Percentiles rank a stretch among this genome's conserved stretches.
Conservation (phyloP, 2,797 vertebrate species). For the Helarctos malayanus region DNA sequence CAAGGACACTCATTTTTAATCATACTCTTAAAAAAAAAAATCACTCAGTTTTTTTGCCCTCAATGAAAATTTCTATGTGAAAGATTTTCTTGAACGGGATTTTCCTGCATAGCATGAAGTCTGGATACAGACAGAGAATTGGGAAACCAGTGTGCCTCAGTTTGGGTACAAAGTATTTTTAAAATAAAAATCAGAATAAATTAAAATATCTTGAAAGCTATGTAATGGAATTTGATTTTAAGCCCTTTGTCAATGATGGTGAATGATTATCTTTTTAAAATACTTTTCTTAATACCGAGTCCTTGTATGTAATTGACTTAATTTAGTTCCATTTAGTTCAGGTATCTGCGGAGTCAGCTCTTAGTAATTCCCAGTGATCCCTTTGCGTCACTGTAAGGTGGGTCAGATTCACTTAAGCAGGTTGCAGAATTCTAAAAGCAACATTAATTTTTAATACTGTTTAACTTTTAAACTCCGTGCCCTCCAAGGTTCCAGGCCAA, state of each 20-base stretch:
- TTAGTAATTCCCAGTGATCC: not conserved
- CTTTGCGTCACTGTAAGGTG: not conserved
- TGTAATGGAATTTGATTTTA: not conserved
- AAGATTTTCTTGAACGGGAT: not conserved
- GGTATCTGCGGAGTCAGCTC: not conserved
- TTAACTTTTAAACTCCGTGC: not conserved
- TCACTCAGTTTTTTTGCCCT: not conserved
- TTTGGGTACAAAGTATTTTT: not conserved
- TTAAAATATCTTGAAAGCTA: not conserved
- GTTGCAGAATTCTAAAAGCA: not conserved
- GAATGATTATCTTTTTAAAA: not conserved
- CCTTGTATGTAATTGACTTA: not conserved
- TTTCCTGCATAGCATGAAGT: not conserved
- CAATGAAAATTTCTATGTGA: not conserved
- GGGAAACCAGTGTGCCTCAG: not conserved
- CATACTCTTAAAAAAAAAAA: not conserved
- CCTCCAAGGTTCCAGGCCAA: not conserved
- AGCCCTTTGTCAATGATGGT: not conserved
- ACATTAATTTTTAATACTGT: not conserved
- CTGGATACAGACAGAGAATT: not conserved
- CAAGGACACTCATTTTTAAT: not conserved
- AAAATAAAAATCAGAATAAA: constrained; percentile 44
- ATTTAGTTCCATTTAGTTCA: not conserved
- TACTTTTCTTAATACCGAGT: not conserved
- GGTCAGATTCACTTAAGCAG: not conserved